A percentile compares a stretch with the other conserved stretches of the same genome.
phyloP scores from a whole-genome alignment of 2,888 invertebrate genomes.

The Noctua pronuba region DNA sequence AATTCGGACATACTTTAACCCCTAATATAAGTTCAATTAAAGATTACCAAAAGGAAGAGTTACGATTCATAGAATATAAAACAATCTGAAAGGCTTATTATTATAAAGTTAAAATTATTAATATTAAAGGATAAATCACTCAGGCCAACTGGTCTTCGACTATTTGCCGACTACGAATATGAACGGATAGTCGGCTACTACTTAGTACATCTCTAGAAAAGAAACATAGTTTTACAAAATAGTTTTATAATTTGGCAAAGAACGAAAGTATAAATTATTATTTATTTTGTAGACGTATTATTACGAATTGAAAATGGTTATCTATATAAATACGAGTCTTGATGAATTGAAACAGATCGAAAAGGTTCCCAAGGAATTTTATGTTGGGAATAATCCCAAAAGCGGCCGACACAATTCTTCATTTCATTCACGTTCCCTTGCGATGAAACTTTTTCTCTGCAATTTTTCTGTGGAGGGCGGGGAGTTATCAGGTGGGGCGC shows the following conservation, averaged over 20 bases:
- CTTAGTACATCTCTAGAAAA: not conserved
- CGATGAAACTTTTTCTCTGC: constrained; percentile 91
- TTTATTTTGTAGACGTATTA: constrained; percentile 14
- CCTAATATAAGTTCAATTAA: not conserved
- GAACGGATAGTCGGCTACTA: not conserved
- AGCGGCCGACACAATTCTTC: constrained; percentile 89
- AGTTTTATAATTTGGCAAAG: not conserved
- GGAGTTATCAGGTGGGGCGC: constrained; percentile 89
- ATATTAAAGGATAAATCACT: not conserved
- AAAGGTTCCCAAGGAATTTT: constrained; percentile 86
- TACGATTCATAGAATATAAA: not conserved
- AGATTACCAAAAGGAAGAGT: not conserved
- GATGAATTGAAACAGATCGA: constrained; percentile 88
- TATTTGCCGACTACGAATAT: not conserved
- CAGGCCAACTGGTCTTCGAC: not conserved
- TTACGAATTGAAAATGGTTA: constrained; percentile 37
- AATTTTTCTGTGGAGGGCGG: constrained; percentile 89
- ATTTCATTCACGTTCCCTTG: constrained; percentile 90
- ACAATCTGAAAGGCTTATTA: not conserved
- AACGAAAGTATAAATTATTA: constrained; percentile 6
- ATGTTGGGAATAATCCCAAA: constrained; percentile 88
- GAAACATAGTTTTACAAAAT: not conserved
- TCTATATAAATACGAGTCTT: constrained; percentile 74
- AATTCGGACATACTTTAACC: too few relatives aligned
- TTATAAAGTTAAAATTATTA: not conserved